Evolutionary conservation across 2,888 invertebrate species (phyloP).

Genomic region (Galerucella nymphaeae): DNA sequence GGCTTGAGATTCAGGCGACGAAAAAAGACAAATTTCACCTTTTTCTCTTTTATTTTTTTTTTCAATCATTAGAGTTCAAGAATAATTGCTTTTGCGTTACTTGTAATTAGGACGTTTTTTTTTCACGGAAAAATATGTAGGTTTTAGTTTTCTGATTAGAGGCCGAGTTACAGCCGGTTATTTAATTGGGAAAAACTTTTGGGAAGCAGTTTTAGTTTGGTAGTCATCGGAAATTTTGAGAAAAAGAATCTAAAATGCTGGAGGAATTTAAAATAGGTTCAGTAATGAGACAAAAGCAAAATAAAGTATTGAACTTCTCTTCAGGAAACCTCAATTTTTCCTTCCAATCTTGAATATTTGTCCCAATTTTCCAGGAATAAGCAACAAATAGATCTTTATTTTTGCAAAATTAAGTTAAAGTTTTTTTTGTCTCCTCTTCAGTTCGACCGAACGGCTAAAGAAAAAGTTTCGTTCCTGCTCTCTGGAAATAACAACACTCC

Average conservation of each 20-base stretch:
- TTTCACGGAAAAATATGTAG: constrained; percentile 28
- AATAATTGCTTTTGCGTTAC: constrained; percentile 37
- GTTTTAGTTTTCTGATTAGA: constrained; percentile 30
- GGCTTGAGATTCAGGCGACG: constrained; percentile 31
- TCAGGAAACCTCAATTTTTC: too few species aligned
- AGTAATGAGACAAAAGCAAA: background rate
- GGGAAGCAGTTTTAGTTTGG: constrained; percentile 16
- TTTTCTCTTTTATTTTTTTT: constrained; percentile 30
- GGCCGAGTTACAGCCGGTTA: constrained; percentile 11
- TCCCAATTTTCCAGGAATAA: background rate
- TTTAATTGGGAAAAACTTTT: constrained; percentile 26
- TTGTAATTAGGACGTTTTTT: constrained; percentile 36
- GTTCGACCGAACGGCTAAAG: constrained; percentile 13
- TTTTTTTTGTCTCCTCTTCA: constrained; percentile 10
- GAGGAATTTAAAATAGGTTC: background rate
- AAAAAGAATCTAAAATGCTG: background rate
- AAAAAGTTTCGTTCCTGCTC: constrained; percentile 31
- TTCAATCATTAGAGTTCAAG: constrained; percentile 35
- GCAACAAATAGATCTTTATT: background rate
- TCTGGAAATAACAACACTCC: constrained; percentile 30
- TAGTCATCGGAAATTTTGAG: constrained; percentile 16
- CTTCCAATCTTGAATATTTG: too few species aligned
- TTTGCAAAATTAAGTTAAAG: constrained; percentile 16
- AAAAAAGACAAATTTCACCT: constrained; percentile 33
- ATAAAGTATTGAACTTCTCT: background rate